Percentiles rank a stretch among this genome's conserved stretches.
These are phyloP conservation scores for Peribatodes rhomboidaria DNA, from an alignment of 2,888 invertebrate species.

Conservation along the genomic window DNA sequence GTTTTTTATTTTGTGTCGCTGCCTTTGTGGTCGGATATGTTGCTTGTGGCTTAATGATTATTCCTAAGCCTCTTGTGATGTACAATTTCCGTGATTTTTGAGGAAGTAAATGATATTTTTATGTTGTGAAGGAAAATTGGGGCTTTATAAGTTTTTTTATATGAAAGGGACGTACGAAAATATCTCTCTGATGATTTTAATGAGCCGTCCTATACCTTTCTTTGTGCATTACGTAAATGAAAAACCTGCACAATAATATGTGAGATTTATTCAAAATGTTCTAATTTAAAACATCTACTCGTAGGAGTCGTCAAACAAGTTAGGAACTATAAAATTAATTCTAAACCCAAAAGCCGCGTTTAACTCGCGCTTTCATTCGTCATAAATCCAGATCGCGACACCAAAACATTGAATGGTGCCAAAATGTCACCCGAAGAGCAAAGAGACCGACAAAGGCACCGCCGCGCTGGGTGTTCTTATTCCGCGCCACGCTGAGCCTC, in stretches of 20 bases:
- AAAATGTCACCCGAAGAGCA: conserved; percentile 84
- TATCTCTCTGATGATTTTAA: background rate
- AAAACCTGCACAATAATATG: too few species aligned
- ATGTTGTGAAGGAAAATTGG: conserved; percentile 5
- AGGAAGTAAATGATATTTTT: conserved; percentile 31
- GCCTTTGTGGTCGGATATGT: conserved; percentile 72
- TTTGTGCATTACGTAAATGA: background rate
- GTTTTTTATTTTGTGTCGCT: conserved; percentile 74
- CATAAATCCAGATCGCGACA: conserved; percentile 84
- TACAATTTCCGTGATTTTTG: conserved; percentile 41
- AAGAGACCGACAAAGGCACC: conserved; percentile 82
- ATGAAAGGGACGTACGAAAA: conserved; percentile 9
- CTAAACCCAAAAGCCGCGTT: conserved; percentile 52
- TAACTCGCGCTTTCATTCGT: conserved; percentile 73
- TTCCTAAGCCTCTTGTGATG: conserved; percentile 46
- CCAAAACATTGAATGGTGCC: conserved; percentile 86
- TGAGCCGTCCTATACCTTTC: background rate
- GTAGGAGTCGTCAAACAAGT: conserved; percentile 8
- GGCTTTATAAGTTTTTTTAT: background rate
- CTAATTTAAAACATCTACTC: background rate
- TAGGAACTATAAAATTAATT: conserved; percentile 47
- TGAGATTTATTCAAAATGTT: too few species aligned
- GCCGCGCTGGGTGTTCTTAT: conserved; percentile 84
- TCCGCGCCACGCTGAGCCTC: conserved; percentile 77
- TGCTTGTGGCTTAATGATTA: conserved; percentile 66